Base-by-base conservation (phyloP, 2,113 vertebrate species). In the Paralichthys olivaceus region DNA sequence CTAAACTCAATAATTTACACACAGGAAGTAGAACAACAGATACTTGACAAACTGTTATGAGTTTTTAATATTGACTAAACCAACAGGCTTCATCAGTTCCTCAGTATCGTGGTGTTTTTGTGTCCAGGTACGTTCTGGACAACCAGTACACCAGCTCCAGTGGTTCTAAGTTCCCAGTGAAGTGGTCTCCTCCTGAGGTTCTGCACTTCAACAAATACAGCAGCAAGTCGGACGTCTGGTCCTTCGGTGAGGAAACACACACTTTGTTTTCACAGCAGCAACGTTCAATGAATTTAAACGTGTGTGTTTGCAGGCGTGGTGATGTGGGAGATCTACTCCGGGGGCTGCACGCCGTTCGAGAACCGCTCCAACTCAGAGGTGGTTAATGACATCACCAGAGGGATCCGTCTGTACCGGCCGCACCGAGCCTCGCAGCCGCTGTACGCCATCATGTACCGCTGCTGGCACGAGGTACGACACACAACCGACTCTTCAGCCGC, bases 121-220 rank as follows among this genome's bases (percentile, higher is more conserved):
- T 57, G 47, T 51, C 1, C 59, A 98, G 96, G 77, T 96, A 96
- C 0, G 95, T 97, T 29, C 88, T 96, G 12, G 95, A 97, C 57
- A 94, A 97, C 2, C 95, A 98, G 90, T 97, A 98, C 80, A 95
- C 95, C 75, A 96, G 96, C 79, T 97, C 96, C 22, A 94, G 83
- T 2, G 96, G 96, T 15, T 91, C 95, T 14, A 96, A 95, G 87
- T 97, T 98, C 84, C 97, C 96, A 0, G 76, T 98, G 61, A 96
- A 96, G 86, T 98, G 96, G 97, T 98, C 96, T 59, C 95, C 96
- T 23, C 96, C 96, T 0, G 96, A 98, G 85, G 96, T 97, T 62
- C 93, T 97, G 12, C 95, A 96, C 86, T 97, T 93, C 91, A 95
- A 93, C 69, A 97, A 97, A 72, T 97, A 95, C 47, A 97, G 96